Percentiles rank a stretch among this genome's conserved stretches.
These are phyloP conservation scores for Pteropus alecto DNA, from an alignment of 2,113 vertebrate genomes.

Conservation along the genomic window DNA sequence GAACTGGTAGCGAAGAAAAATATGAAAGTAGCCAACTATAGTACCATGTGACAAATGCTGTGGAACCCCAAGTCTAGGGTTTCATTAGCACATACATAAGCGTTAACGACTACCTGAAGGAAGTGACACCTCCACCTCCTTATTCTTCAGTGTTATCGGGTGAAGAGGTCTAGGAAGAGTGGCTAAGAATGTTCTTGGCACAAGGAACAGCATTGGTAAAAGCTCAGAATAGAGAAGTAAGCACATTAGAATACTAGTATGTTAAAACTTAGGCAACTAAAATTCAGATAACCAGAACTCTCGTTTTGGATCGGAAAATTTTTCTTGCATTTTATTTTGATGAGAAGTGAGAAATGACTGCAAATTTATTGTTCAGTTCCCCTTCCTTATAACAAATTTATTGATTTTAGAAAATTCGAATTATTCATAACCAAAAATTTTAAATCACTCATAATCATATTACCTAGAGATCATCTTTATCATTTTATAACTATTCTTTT, in stretches of 20 bases:
- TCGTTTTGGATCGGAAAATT: background rate
- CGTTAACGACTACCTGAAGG: background rate
- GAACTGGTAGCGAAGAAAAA: background rate
- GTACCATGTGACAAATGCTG: background rate
- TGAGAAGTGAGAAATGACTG: background rate
- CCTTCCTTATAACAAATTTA: background rate
- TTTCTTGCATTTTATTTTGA: background rate
- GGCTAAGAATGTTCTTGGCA: background rate
- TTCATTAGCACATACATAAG: background rate
- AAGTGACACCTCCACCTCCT: background rate
- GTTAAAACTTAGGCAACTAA: background rate
- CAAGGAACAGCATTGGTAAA: background rate
- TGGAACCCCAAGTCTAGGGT: background rate
- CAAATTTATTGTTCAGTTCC: background rate
- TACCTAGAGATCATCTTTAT: background rate
- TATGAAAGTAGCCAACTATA: background rate
- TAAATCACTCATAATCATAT: background rate
- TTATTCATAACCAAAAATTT: background rate
- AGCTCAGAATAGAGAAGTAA: background rate
- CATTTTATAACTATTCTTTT: background rate
- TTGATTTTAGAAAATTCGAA: conserved; percentile 17
- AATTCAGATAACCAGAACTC: background rate
- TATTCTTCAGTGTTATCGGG: background rate
- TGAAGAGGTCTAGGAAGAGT: background rate
- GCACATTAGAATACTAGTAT: background rate